A percentile compares a stretch with the other conserved stretches of the same genome.
phyloP scores from a whole-genome alignment of 2,888 invertebrate genomes.

The Panopea generosa region DNA sequence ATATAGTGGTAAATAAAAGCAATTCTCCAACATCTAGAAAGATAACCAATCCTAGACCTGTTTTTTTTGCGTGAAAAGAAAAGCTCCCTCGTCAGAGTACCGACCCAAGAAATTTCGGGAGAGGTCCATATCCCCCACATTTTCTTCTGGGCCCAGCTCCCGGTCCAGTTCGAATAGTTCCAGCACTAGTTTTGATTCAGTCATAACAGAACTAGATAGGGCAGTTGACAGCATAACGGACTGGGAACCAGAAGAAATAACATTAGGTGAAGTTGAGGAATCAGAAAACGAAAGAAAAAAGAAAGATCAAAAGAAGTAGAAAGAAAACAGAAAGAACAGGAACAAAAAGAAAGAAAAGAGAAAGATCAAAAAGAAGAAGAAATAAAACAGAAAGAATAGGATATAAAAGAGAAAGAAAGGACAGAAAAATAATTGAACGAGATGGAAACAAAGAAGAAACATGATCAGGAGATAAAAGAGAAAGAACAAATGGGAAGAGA shows the following conservation, averaged over 20 bases:
- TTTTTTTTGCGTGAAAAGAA: too few relatives aligned
- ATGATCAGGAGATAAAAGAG: not conserved
- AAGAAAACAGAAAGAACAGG: slow-evolving; percentile 37
- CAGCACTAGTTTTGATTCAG: not conserved
- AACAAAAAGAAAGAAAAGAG: slow-evolving; percentile 26
- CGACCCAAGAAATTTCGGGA: too few relatives aligned
- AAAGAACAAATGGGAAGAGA: too few relatives aligned
- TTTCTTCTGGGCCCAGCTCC: too few relatives aligned
- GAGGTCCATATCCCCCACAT: too few relatives aligned
- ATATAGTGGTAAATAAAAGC: too few relatives aligned
- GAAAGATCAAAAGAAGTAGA: slow-evolving; percentile 19
- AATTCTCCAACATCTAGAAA: too few relatives aligned
- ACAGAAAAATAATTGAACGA: not conserved
- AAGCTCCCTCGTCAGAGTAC: too few relatives aligned
- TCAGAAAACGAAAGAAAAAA: not conserved
- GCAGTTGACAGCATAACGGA: not conserved
- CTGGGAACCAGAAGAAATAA: not conserved
- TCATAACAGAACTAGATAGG: too few relatives aligned
- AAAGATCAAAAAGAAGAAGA: not conserved
- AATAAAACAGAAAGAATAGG: not conserved
- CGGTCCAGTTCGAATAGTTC: too few relatives aligned
- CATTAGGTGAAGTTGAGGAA: not conserved
- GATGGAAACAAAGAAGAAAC: not conserved
- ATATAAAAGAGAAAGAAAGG: not conserved
- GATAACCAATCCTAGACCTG: too few relatives aligned